phyloP scores from a whole-genome alignment of 1,140 invertebrate species.

The Atta cephalotes region DNA sequence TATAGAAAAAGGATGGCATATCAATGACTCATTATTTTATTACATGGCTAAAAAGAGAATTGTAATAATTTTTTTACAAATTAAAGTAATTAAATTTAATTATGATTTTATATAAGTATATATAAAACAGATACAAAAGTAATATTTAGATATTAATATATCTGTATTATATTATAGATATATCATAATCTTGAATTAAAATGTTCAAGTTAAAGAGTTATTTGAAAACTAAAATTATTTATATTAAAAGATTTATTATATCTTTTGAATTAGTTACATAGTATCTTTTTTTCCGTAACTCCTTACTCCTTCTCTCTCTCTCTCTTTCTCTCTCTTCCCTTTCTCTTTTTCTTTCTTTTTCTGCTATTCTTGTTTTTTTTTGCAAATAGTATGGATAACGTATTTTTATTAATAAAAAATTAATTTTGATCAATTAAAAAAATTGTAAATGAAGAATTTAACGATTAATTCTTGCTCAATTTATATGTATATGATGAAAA shows the following conservation, averaged over 20 bases:
- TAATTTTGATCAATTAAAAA: not conserved
- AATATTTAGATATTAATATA: not conserved
- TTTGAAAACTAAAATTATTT: not conserved
- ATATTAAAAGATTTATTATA: not conserved
- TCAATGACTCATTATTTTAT: not conserved
- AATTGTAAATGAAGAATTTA: not conserved
- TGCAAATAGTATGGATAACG: not conserved
- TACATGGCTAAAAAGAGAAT: not conserved
- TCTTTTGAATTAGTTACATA: not conserved
- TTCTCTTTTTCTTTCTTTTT: not conserved
- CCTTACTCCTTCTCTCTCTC: not conserved
- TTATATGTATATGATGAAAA: conserved; percentile 21
- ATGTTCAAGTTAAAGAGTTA: not conserved
- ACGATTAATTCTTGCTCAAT: not conserved
- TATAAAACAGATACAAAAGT: not conserved
- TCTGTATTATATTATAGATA: not conserved
- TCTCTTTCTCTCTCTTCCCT: not conserved
- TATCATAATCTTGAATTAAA: not conserved
- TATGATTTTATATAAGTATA: not conserved
- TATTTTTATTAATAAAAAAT: not conserved
- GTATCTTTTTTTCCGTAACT: too few relatives aligned
- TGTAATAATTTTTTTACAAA: not conserved
- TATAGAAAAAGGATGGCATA: not conserved
- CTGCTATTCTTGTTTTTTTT: not conserved
- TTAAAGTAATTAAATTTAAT: not conserved